These are phyloP conservation scores for Papilio gigon DNA, from an alignment of 2,888 invertebrate genomes.

Conservation along the genomic window DNA sequence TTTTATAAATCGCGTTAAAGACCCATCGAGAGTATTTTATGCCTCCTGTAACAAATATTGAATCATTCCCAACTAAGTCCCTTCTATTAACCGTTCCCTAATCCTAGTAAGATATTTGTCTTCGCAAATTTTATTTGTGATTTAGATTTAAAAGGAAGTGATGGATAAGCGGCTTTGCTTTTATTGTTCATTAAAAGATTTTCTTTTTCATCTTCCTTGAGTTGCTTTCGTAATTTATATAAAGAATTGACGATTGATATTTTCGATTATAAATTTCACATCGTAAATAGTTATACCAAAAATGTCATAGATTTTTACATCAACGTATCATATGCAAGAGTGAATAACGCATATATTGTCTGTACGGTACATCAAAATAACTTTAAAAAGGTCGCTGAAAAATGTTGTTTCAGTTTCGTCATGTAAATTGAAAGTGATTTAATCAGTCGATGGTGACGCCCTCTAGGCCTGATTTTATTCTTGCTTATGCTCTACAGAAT, in stretches of 20 bases:
- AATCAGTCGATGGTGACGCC: not conserved
- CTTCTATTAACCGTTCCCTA: conserved; percentile 3
- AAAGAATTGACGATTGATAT: too few species aligned
- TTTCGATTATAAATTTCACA: too few species aligned
- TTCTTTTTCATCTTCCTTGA: not conserved
- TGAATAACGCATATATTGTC: too few species aligned
- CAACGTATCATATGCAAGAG: too few species aligned
- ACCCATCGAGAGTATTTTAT: conserved; percentile 40
- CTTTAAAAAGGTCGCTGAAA: too few species aligned
- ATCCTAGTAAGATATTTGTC: conserved; percentile 21
- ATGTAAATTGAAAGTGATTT: too few species aligned
- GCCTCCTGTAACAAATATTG: conserved; percentile 37
- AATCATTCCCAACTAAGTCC: conserved; percentile 9
- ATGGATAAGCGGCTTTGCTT: conserved; percentile 1
- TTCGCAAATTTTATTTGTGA: conserved; percentile 23
- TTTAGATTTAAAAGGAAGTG: conserved; percentile 12
- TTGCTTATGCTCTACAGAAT: not conserved
- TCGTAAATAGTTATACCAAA: too few species aligned
- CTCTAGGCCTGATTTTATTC: not conserved
- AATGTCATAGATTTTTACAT: too few species aligned
- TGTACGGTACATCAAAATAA: too few species aligned
- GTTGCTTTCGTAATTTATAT: not conserved
- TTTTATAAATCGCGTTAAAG: conserved; percentile 40
- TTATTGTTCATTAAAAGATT: conserved; percentile 13
- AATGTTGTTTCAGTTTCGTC: too few species aligned